Base-by-base conservation (phyloP, 1,140 invertebrate genomes). In the Conopomorpha cramerella region DNA sequence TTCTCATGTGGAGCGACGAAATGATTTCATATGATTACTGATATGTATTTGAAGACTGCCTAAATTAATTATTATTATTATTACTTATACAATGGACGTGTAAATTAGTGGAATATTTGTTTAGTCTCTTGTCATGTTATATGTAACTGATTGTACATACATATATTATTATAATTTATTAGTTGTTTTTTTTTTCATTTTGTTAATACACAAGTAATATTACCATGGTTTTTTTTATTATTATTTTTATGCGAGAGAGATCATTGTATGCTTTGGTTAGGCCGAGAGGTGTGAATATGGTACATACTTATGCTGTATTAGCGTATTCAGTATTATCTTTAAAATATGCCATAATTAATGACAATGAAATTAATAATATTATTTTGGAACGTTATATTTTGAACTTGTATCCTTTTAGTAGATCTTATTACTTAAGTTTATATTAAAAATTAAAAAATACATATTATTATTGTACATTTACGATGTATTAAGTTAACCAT, bases 281-380 rank as follows among this genome's bases (percentile, higher is more conserved):
- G n/a, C n/a, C n/a, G n/a, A n/a, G n/a, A n/a, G n/a, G n/a, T n/a
- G 44, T 45, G 40, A 57, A 57, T 45, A 51, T 52, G 52, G 58
- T 63, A 66, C 56, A 62, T 63, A 52, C 54, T 55, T 65, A 51
- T 64, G 65, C 70, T 68, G 70, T 74, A 71, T 74, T 71, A 70
- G 59, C 59, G 52, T 59, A 54, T 61, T 72, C 70, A 74, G 70
- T 74, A 74, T 74, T 74, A 74, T 65, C 51, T 65, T 67, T 51
- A 53, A 50, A 49, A n/a, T n/a, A n/a, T n/a, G n/a, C n/a, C n/a
- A n/a, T n/a, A n/a, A n/a, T n/a, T n/a, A n/a, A n/a, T n/a, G n/a
- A n/a, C n/a, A 23, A 23, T 23, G 19, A 36, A 38, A 35, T 30
- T 51, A 67, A 66, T 70, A 66, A 66, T 38, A 45, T 47, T 55